Evolutionary conservation across 2,888 invertebrate genomes (phyloP), one percentile per base, ranked within the genome.

Genomic region (Chaitophorus viminalis): DNA sequence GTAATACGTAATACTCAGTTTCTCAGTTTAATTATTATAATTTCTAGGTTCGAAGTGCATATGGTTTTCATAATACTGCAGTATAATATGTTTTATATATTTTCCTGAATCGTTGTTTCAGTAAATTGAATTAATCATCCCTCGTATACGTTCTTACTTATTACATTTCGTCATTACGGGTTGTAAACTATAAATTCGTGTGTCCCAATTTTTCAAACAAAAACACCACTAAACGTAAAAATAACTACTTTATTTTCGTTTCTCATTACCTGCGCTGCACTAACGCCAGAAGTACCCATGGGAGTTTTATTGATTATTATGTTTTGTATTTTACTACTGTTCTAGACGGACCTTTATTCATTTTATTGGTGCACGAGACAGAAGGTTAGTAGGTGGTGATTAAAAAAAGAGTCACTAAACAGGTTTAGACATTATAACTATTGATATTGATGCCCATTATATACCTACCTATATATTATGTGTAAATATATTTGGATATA

Each of bases 291-390:
- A 31, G 70, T 31, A 21, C 9, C 25, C n/a, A 54, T 52, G 52
- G 29, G 29, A 76, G 52, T 84, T 84, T 76, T 84, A 84, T 84
- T 84, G 84, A 84, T 84, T 84, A 77, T 76, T 84, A 77, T 84
- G 76, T 84, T 84, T 46, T 68, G 68, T 76, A 76, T 76, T 84
- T 84, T 72, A 86, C 78, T 79, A 79, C 78, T 39, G 78, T 86
- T 65, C 70, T 72, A 52, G 52, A 86, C 86, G 17, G 86, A 86
- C 86, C 54, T 86, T 85, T 86, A 54, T 78, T 78, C 21, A 52
- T 85, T 85, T 85, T 85, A 52, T 77, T 46, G n/a, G 39, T 52
- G 18, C 54, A 39, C 54, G 72, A 36, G 76, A 85, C 78, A 78
- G 86, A 79, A 78, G 78, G 86, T 86, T 86, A 31, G 52, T 79